phyloP scores from a whole-genome alignment of 2,113 vertebrate species.

The Pollachius pollachius region DNA sequence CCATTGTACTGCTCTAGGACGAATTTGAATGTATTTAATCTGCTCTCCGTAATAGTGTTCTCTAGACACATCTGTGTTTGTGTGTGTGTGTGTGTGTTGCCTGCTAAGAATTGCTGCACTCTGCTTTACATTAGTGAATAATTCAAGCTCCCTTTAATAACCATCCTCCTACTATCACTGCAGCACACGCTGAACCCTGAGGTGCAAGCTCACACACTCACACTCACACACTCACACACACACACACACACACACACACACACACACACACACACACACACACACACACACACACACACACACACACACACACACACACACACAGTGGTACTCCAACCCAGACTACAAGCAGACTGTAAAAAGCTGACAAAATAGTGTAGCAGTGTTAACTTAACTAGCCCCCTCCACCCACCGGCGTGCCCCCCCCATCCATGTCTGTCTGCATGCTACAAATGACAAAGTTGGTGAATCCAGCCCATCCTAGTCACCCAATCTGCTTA shows the following conservation, averaged over 20 bases:
- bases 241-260: constrained; percentile 17
- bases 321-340: constrained; percentile 2
- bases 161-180: constrained; percentile 25
- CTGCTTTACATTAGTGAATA: background rate
- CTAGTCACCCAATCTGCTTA: too few relatives aligned
- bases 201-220: constrained; percentile 21
- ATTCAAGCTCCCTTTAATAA: background rate
- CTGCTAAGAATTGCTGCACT: constrained; percentile 6
- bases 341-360: background rate
- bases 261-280: constrained; percentile 31
- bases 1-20: too few relatives aligned
- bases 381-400: background rate
- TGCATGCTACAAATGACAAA: background rate
- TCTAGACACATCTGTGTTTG: too few relatives aligned
- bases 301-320: constrained; percentile 17
- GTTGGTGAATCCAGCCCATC: too few relatives aligned
- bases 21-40: too few relatives aligned
- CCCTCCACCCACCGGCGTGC: too few relatives aligned
- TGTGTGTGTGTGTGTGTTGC: too few relatives aligned
- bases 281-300: constrained; percentile 17
- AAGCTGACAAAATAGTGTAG: background rate
- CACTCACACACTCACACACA: background rate
- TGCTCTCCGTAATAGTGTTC: too few relatives aligned
- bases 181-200: constrained; percentile 57
- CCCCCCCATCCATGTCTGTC: background rate